A percentile compares a stretch with the other conserved stretches of the same genome.
phyloP scores from a whole-genome alignment of 2,888 invertebrate genomes.

The Stictocephala bisonia region DNA sequence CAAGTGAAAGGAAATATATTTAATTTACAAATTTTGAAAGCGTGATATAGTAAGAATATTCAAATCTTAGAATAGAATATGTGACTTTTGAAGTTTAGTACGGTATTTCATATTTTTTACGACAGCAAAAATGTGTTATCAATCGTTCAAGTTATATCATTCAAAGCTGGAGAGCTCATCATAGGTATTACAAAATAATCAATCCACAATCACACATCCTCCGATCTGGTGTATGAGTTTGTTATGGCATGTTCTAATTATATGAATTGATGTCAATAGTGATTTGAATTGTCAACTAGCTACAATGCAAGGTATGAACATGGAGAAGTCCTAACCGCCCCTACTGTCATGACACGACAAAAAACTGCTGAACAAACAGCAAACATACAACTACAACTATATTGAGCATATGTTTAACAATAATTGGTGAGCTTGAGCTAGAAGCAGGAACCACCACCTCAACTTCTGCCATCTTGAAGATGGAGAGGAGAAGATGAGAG shows the following conservation, averaged over 20 bases:
- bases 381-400: conserved; percentile 47
- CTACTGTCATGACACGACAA: conserved; percentile 24
- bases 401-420: conserved; percentile 47
- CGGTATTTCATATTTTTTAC: no score
- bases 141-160: no score
- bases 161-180: no score
- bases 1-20: no score
- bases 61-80: no score
- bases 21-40: no score
- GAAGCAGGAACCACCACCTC: conserved; percentile 70
- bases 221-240: no score
- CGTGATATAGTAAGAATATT: no score
- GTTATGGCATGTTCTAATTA: conserved; percentile 37
- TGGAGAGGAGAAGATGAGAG: conserved; percentile 87
- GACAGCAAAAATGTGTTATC: no score
- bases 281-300: conserved; percentile 22
- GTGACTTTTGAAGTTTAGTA: no score
- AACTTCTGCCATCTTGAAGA: conserved; percentile 93
- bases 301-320: conserved; percentile 28
- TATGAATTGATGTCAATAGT: conserved; percentile 37
- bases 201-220: no score
- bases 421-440: conserved; percentile 50
- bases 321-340: background rate
- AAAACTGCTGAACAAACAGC: conserved; percentile 24
- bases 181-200: no score